Evolutionary conservation across 2,113 vertebrate species (phyloP), one percentile per base, ranked within the genome.

Genomic region (Ifrita kowaldi): DNA sequence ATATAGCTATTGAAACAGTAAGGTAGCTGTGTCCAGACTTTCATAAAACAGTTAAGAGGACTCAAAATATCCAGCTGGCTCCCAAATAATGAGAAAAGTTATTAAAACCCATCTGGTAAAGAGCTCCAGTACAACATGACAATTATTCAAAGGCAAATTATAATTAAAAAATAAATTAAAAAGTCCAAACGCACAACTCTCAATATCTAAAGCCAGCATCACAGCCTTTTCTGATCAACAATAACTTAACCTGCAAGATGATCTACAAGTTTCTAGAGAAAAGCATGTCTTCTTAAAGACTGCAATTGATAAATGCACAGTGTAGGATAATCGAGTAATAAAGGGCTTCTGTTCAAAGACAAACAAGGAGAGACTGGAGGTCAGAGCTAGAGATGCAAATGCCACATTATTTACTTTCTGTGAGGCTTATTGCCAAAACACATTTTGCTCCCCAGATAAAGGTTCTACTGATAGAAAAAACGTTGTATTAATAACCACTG

Each of bases 391-490:
- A 91, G 62, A 65, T 0, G 35, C 11, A 84, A 94, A 86, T 59
- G 59, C 44, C 67, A 81, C 3, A 1, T 27, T 52, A 85, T 87
- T 93, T 95, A 68, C 33, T 84, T 59, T 86, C 55, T 69, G 71
- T 44, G 35, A 32, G 30, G 59, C 39, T 94, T 70, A 63, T 7
- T 83, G 79, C 59, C 84, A 77, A 88, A 90, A 91, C 55, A 93
- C 57, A 83, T 73, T 93, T 83, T 60, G 68, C 71, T 88, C 50
- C 67, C 52, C 56, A 88, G 87, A 88, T 88, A 95, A 90, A 80
- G 75, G 50, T 70, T 87, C 15, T 37, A 56, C 76, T 88, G 14
- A 2, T 65, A 94, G 52, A 73, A 70, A 33, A 83, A 77, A 2
- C 7, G 27, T 9, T 27, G 5, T 77, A 92, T 95, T 93, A 93